Evolutionary conservation across 2,113 vertebrate species (phyloP), one percentile per base, ranked within the genome.

Genomic region (Lynx canadensis): DNA sequence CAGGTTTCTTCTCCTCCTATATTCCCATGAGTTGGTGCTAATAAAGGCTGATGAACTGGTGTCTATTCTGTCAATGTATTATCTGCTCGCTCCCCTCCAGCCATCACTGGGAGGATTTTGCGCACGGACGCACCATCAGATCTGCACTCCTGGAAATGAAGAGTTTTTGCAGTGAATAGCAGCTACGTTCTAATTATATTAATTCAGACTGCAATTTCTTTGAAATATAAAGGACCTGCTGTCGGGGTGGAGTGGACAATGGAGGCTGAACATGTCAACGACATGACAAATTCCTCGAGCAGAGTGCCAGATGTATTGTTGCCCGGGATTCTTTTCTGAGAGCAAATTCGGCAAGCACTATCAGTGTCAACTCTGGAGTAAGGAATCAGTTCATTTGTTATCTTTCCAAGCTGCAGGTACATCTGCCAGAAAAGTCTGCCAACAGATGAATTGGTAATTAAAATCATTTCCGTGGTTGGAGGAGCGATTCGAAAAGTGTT

Each of bases 161-260:
- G 96, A 98, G 89, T 93, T 91, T 90, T 92, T 97, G 96, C 68
- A 50, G 82, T 97, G 97, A 97, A 89, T 93, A 95, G 97, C 96
- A 97, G 97, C 97, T 97, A 97, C 94, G 85, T 97, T 97, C 94
- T 98, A 98, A 98, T 98, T 98, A 98, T 98, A 98, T 98, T 98
- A 97, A 98, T 98, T 97, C 97, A 97, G 94, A 95, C 95, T 93
- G 97, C 97, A 98, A 98, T 98, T 98, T 97, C 96, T 97, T 95
- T 98, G 97, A 97, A 98, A 98, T 92, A 97, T 97, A 98, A 98
- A 98, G 97, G 96, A 97, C 96, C 97, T 93, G 93, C 97, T 98
- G 97, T 97, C 88, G 1, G 95, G 89, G 41, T 73, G 73, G 94
- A 87, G 33, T 98, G 98, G 98, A 98, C 97, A 97, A 97, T 97